phyloP scores from a whole-genome alignment of 1,140 invertebrate genomes.

The Lasioglossum albipes region DNA sequence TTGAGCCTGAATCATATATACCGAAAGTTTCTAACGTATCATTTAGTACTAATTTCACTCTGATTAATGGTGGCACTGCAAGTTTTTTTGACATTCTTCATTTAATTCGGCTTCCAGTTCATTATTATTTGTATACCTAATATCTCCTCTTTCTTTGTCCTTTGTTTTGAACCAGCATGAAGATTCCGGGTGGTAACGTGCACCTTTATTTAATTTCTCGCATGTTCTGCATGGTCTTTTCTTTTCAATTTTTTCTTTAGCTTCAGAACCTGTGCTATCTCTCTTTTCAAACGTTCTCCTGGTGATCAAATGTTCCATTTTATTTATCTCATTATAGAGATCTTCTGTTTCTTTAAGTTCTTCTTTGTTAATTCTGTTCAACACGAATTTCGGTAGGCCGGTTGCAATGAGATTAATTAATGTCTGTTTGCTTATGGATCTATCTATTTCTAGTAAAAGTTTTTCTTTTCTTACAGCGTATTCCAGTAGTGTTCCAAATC shows the following conservation, averaged over 20 bases:
- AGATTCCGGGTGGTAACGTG: conserved; percentile 38
- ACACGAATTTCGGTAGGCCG: conserved; percentile 7
- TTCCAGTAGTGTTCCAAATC: conserved; percentile 21
- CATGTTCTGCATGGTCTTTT: conserved; percentile 36
- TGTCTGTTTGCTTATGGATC: conserved; percentile 12
- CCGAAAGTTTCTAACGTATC: conserved; percentile 27
- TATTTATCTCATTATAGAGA: conserved; percentile 22
- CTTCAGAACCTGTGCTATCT: background rate
- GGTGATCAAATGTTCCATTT: conserved; percentile 12
- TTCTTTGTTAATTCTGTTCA: conserved; percentile 21
- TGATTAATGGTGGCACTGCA: conserved; percentile 48
- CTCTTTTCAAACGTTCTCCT: background rate
- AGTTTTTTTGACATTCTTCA: conserved; percentile 50
- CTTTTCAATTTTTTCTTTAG: conserved; percentile 9
- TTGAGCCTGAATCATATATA: conserved; percentile 53
- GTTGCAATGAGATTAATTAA: conserved; percentile 25
- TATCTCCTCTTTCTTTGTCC: conserved; percentile 16
- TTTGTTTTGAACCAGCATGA: conserved; percentile 36
- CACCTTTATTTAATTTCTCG: conserved; percentile 22
- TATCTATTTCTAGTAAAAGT: conserved; percentile 2
- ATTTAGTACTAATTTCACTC: conserved; percentile 42
- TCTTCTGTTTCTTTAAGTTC: conserved; percentile 9
- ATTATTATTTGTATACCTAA: conserved; percentile 40
- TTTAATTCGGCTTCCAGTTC: conserved; percentile 28
- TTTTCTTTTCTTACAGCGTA: conserved; percentile 30